Base-by-base conservation (phyloP, 2,797 vertebrate genomes). In the Sebastes cheni region DNA sequence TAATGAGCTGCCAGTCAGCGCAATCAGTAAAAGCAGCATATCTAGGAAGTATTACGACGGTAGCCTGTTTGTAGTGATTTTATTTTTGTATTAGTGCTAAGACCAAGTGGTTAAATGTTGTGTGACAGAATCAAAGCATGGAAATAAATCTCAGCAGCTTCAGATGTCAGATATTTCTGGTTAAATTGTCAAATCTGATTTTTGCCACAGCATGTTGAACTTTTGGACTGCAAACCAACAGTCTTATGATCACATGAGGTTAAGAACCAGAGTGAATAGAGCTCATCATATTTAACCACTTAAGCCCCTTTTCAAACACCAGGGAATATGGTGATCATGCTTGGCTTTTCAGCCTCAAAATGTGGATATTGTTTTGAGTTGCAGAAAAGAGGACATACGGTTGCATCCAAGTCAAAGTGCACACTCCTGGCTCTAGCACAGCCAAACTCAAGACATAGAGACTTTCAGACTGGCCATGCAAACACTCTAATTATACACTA, bases 401-500 rank as follows among this genome's bases (percentile, higher is more conserved):
- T 69, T 62, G 18, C 76, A 58, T 80, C 73, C 50, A 82, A 75
- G 79, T 85, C 65, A 76, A 81, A 81, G 79, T 72, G 78, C 69
- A 78, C 55, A 30, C 60, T 73, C 39, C 67, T 77, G 78, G 60
- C 81, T 87, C 60, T 22, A 30, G 59, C 70, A 64, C 60, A 85
- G 70, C 55, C 67, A 23, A 88, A 83, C 30, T 80, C 75, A 79
- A 82, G 76, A 88, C 54, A 66, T 18, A 80, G 81, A 87, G 78
- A 75, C 80, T 81, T 61, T 69, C 23, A 86, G 82, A 72, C 85
- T 75, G 80, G 79, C 84, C 75, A 80, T 82, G 89, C 92, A 95
- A 94, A 93, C 90, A 80, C 89, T 75, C 89, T 93, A 95, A 95
- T 95, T 94, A 95, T 91, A 83, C 88, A 91, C 86, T 93, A 94